Evolutionary conservation across 2,888 invertebrate species (phyloP), one percentile per base, ranked within the genome.

Genomic region (Macrosiphum euphorbiae): DNA sequence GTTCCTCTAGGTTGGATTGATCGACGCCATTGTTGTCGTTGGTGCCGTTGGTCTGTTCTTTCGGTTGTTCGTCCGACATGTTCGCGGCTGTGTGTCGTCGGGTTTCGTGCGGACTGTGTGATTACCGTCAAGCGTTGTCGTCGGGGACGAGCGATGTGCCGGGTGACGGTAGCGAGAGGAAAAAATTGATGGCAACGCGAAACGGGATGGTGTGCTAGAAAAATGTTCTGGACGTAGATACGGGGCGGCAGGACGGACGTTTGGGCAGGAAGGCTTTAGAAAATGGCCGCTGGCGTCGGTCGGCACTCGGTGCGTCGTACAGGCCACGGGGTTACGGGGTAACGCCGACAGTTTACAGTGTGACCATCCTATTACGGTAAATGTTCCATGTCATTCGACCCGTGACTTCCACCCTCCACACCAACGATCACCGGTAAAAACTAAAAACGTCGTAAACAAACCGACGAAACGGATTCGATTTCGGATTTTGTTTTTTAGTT

Each of bases 1-100:
- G 89, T 86, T 94, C 94, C 13, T 94, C 94, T 28, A 35, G 58
- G 35, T 13, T 50, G 28, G 89, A 10, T 61, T 94, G 94, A 67
- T 94, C 94, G 41, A 90, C 94, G 90, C 94, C 94, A 87, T 94
- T 94, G 90, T 94, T 94, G 35, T 94, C 94, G 41, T 94, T 94
- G 35, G 94, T 94, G 35, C 94, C 94, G 94, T 94, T 94, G 20
- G 94, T 67, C 52, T 90, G 90, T 87, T 94, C 94, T 13, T 94
- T 94, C 2, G 89, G 94, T 61, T 94, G 94, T 61, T 94, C 94
- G 67, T 94, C 94, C 0, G 94, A 94, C 94, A 94, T 94, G 24
- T 24, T 90, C 26, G 3, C 89, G 1, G 55, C 1, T 5, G 58
- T 47, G 8, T 7, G 26, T 88, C 11, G 52, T 67, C 24, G 35